Evolutionary conservation across 1,140 invertebrate species (phyloP).

Genomic region (Elymnias hypermnestra): DNA sequence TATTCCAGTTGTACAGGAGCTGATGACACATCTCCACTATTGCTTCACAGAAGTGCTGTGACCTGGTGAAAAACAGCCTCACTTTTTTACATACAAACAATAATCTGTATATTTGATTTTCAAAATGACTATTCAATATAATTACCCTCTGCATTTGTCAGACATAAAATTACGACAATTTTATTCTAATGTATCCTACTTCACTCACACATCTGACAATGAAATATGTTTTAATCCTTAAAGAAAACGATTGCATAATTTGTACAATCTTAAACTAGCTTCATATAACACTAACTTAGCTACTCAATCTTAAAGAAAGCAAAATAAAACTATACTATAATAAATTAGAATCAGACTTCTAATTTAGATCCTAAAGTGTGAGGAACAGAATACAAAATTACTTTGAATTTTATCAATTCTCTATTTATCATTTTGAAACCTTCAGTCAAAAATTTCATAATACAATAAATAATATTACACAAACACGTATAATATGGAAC

Average conservation of each 20-base stretch:
- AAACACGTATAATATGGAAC: conserved; percentile 55
- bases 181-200: conserved; percentile 1
- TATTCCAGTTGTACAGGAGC: conserved; percentile 19
- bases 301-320: conserved; percentile 25
- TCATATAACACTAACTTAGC: conserved; percentile 27
- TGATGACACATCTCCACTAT: conserved; percentile 1
- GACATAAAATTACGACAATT: conserved; percentile 15
- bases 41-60: conserved; percentile 3
- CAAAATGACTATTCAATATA: conserved; percentile 16
- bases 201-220: conserved; percentile 10
- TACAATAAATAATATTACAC: conserved; percentile 46
- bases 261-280: conserved; percentile 33
- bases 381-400: conserved; percentile 45
- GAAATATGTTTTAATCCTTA: conserved; percentile 18
- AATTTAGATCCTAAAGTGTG: conserved; percentile 56
- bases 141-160: conserved; percentile 16
- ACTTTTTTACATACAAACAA: conserved; percentile 16
- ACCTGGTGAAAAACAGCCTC: not conserved
- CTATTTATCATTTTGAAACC: conserved; percentile 29
- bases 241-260: conserved; percentile 23
- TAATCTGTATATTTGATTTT: conserved; percentile 11
- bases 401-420: conserved; percentile 25
- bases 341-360: conserved; percentile 74
- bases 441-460: conserved; percentile 49
- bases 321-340: conserved; percentile 33